Evolutionary conservation across 2,888 invertebrate species (phyloP), one percentile per base, ranked within the genome.

Genomic region (Eudasyphora cyanicolor): DNA sequence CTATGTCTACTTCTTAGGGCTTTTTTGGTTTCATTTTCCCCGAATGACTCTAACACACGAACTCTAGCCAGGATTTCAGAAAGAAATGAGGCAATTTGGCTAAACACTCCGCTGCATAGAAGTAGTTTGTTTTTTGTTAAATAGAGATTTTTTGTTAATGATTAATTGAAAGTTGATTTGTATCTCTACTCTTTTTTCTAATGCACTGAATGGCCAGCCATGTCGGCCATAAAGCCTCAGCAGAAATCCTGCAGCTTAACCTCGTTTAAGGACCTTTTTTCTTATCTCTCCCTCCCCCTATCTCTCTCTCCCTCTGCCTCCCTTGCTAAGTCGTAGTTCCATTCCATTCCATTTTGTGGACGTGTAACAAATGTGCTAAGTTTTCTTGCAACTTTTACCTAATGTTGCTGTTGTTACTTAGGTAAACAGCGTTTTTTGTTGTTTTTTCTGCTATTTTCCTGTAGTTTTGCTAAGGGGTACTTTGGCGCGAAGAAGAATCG

Each of bases 101-200:
- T 42, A 60, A 73, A 73, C 42, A 73, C 35, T 57, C n/a, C n/a
- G n/a, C n/a, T n/a, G n/a, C n/a, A n/a, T n/a, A 19, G 54, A 19
- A 38, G 29, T 70, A 14, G 35, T 60, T 42, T 60, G 12, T 42
- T 42, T 2, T 8, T 74, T 60, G 19, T 64, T 49, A 49, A 19
- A 45, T 27, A 62, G 32, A 64, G 64, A 75, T 75, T 62, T 35
- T 62, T 64, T 49, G 62, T 42, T 62, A 64, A 75, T 75, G 75
- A 75, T 75, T 75, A 75, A 75, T 75, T 75, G 49, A 75, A 64
- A 75, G 45, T 42, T 67, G 67, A 67, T 67, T 67, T 67, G 42
- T 67, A 67, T 67, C 67, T 42, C 42, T 51, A 10, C 10, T 51
- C 5, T 19, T 19, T 51, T 7, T 51, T 51, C 6, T 51, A 3